Evolutionary conservation across 2,888 invertebrate species (phyloP), one percentile per base, ranked within the genome.

Genomic region (Halocaridina rubra): DNA sequence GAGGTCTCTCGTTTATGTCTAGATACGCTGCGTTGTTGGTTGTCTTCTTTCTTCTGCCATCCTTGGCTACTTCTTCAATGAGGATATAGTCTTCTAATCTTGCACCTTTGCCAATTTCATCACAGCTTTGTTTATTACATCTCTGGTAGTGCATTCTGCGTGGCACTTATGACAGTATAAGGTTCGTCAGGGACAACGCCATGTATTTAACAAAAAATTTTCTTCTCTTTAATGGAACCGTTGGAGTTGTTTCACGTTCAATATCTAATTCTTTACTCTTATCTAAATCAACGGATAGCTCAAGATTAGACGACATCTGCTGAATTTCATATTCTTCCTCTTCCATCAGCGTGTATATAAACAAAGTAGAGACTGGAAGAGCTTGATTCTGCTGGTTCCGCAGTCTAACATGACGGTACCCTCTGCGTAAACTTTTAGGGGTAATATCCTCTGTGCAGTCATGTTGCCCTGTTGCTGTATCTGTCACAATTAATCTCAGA

Each of bases 181-280:
- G 96, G 95, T 90, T 98, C 97, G 86, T 96, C 96, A 1, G 95
- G 93, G 22, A 91, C 90, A 22, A 97, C 96, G 8, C 97, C 97
- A 90, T 96, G 95, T 0, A 98, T 96, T 96, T 95, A 0, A 98
- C 92, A 92, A 98, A 97, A 91, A 97, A 97, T 92, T 97, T 96
- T 89, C 96, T 93, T 75, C 96, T 91, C 89, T 87, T 85, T 1
- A 87, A 67, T 16, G 86, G 84, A 24, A 87, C 82, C 10, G 84
- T 81, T 4, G 86, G 85, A 3, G 82, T 80, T 4, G 61, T 69
- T 22, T 81, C 81, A n/a, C 85, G 84, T 22, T 86, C 85, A 10
- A 85, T 59, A 32, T 81, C 74, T 72, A 90, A 88, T 88, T 90
- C 90, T 33, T 81, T 75, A 3, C 64, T 57, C 24, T 72, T 74